Conservation (phyloP, 1,140 invertebrate genomes). For the Nephotettix cincticeps region DNA sequence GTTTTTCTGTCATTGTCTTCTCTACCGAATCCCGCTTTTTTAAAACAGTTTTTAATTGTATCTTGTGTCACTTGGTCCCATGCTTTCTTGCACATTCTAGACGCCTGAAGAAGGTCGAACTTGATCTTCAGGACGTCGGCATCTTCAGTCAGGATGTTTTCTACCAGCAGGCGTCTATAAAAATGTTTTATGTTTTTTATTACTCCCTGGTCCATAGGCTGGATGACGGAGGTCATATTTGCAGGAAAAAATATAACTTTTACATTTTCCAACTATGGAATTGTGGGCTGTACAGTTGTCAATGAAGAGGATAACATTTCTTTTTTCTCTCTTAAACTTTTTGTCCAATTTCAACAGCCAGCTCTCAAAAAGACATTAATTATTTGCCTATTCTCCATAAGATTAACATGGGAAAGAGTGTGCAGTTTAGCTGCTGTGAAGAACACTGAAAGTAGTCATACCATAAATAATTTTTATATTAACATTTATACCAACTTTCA, state of each 20-base stretch:
- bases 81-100: constrained; percentile 10
- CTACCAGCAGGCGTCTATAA: not conserved
- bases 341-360: constrained; percentile 31
- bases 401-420: too few relatives aligned
- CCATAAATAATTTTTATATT: too few relatives aligned
- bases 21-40: constrained; percentile 27
- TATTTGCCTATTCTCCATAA: too few relatives aligned
- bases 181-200: not conserved
- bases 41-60: constrained; percentile 31
- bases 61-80: constrained; percentile 23
- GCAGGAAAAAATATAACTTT: not conserved
- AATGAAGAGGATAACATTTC: constrained; percentile 29
- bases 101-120: constrained; percentile 7
- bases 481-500: too few relatives aligned
- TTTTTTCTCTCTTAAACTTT: constrained; percentile 28
- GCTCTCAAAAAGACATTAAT: too few relatives aligned
- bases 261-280: constrained; percentile 24
- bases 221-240: not conserved
- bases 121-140: not conserved
- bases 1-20: constrained; percentile 12
- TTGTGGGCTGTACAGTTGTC: constrained; percentile 30
- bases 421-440: too few relatives aligned
- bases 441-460: too few relatives aligned
- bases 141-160: not conserved
- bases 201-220: not conserved